A percentile compares a stretch with the other conserved stretches of the same genome.
phyloP scores from a whole-genome alignment of 1,140 invertebrate genomes.

The Macrosteles quadrilineatus region DNA sequence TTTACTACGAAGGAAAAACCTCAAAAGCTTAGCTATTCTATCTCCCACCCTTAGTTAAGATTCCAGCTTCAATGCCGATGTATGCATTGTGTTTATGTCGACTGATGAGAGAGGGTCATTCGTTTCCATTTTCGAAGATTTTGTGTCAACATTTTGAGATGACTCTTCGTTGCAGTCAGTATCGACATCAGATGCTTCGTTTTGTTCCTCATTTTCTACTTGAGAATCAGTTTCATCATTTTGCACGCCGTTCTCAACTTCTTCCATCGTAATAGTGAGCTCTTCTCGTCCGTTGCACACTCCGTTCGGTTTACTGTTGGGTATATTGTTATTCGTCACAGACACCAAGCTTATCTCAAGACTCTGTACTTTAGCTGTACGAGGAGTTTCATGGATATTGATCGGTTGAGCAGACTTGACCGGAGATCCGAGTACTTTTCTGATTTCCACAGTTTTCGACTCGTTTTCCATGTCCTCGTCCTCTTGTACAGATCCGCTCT shows the following conservation, averaged over 20 bases:
- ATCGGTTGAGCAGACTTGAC: background rate
- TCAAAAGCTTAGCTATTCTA: no score
- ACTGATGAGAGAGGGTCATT: no score
- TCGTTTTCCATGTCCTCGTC: slow-evolving; percentile 2
- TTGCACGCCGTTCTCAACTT: background rate
- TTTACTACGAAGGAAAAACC: no score
- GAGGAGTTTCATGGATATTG: background rate
- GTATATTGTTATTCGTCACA: background rate
- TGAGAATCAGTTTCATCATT: background rate
- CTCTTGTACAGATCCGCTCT: background rate
- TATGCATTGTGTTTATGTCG: no score
- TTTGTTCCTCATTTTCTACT: background rate
- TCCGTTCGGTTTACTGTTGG: background rate
- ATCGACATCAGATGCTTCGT: background rate
- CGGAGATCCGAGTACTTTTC: slow-evolving; percentile 13
- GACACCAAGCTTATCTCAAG: slow-evolving; percentile 1
- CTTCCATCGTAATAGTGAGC: background rate
- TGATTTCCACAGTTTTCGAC: background rate
- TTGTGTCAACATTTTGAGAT: background rate
- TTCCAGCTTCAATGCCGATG: background rate
- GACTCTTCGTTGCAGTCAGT: no score
- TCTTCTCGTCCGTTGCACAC: background rate
- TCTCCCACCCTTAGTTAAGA: background rate
- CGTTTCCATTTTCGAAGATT: no score
- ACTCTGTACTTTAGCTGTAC: background rate